phyloP scores from a whole-genome alignment of 2,888 invertebrate species.

The Labia minor region DNA sequence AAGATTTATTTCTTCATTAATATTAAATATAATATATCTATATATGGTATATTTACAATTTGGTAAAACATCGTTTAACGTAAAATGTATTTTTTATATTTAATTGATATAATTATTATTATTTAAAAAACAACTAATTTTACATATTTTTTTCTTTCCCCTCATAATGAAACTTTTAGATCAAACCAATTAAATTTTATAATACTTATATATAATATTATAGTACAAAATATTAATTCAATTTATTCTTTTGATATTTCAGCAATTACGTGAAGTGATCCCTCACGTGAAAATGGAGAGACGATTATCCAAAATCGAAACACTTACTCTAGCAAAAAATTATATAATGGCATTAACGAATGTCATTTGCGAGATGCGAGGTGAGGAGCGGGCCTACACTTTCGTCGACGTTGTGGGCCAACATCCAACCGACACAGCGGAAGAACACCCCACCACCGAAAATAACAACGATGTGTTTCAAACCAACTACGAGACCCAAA shows the following conservation, averaged over 20 bases:
- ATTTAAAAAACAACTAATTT: too few relatives aligned
- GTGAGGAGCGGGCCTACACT: slow-evolving; percentile 46
- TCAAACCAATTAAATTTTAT: too few relatives aligned
- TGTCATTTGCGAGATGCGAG: slow-evolving; percentile 70
- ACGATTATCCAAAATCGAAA: slow-evolving; percentile 78
- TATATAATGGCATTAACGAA: slow-evolving; percentile 83
- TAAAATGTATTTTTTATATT: too few relatives aligned
- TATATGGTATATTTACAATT: too few relatives aligned
- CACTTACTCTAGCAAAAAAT: slow-evolving; percentile 76
- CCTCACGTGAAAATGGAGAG: slow-evolving; percentile 77
- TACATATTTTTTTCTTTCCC: too few relatives aligned
- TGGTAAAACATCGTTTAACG: too few relatives aligned
- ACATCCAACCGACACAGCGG: neutral
- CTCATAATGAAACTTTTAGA: too few relatives aligned
- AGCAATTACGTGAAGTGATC: slow-evolving; percentile 73
- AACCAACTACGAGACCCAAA: neutral
- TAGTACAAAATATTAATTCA: too few relatives aligned
- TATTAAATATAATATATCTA: too few relatives aligned
- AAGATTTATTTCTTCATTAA: too few relatives aligned
- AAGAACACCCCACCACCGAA: neutral
- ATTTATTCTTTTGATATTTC: slow-evolving; percentile 31
- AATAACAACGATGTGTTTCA: neutral
- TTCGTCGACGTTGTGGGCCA: slow-evolving; percentile 19
- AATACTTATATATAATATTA: too few relatives aligned
- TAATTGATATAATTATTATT: too few relatives aligned